Base-by-base conservation (phyloP, 2,888 invertebrate species). In the Mimachlamys varia region DNA sequence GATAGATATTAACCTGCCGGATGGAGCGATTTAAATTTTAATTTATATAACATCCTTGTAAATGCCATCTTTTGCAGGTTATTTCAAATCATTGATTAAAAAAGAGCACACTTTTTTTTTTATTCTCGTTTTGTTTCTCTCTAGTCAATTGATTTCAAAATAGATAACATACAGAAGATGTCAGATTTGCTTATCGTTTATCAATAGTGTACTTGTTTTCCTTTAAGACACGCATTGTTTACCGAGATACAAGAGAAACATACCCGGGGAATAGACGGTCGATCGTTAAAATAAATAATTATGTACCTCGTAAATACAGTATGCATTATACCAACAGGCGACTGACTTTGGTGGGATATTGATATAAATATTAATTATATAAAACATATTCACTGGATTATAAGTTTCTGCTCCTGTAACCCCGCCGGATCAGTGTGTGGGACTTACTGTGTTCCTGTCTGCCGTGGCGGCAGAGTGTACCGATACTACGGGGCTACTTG, bases 311-410 rank as follows among this genome's bases (percentile, higher is more conserved):
- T 3, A 44, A 5, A 44, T 44, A 44, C 44, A 44, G 7, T n/a
- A n/a, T n/a, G n/a, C n/a, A n/a, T n/a, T 44, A 44, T 7, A 44
- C 44, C 44, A 44, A 44, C 44, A 5, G 44, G 44, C 44, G 33
- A 22, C 76, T 76, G 27, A 58, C 58, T 58, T 58, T 22, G 19
- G 58, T 27, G 33, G 27, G 12, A 33, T 76, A 76, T 33, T 33
- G 15, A 27, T 76, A 33, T n/a, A n/a, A n/a, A n/a, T 76, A 76
- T 76, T 76, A 76, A 76, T 76, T 76, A 76, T 76, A 22, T 44
- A 44, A 44, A 44, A 44, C 7, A 44, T 44, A 5, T 62, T 62
- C n/a, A 19, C 22, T n/a, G 22, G 76, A 33, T 76, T 27, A 33
- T 22, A 76, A 10, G 76, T 33, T 33, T 33, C 76, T 0, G 27